These are phyloP conservation scores for Atlantisia rogersi DNA, from an alignment of 2,113 vertebrate species.

Conservation along the genomic window DNA sequence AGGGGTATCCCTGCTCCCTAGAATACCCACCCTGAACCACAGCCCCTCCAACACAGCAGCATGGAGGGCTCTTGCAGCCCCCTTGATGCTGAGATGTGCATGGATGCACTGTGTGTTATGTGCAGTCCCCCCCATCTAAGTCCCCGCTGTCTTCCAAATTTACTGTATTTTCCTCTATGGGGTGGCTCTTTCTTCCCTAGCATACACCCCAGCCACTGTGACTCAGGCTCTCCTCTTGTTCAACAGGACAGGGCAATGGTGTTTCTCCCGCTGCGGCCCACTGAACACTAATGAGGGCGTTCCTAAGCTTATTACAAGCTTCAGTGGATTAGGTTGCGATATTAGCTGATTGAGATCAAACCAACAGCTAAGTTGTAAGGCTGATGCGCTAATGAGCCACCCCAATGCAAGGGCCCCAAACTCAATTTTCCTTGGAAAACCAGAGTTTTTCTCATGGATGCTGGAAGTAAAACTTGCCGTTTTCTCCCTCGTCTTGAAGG, in stretches of 20 bases:
- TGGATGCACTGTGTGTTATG: not conserved
- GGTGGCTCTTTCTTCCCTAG: fast-evolving
- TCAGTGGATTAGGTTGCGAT: not conserved
- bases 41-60: not conserved
- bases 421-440: not conserved
- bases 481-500: not conserved
- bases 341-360: constrained; percentile 23
- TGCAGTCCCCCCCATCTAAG: not conserved
- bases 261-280: fast-evolving
- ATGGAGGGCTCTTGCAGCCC: not conserved
- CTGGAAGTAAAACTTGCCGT: not conserved
- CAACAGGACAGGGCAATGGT: not conserved
- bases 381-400: not conserved
- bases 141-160: not conserved
- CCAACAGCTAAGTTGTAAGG: not conserved
- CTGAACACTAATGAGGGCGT: not conserved
- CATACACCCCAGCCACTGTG: fast-evolving
- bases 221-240: not conserved
- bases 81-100: not conserved
- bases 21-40: not conserved
- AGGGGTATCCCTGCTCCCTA: not conserved
- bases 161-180: not conserved
- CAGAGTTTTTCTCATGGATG: not conserved
- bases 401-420: not conserved
- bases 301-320: constrained; percentile 11